Base-by-base conservation (phyloP, 2,113 vertebrate species). In the Anser cygnoides region DNA sequence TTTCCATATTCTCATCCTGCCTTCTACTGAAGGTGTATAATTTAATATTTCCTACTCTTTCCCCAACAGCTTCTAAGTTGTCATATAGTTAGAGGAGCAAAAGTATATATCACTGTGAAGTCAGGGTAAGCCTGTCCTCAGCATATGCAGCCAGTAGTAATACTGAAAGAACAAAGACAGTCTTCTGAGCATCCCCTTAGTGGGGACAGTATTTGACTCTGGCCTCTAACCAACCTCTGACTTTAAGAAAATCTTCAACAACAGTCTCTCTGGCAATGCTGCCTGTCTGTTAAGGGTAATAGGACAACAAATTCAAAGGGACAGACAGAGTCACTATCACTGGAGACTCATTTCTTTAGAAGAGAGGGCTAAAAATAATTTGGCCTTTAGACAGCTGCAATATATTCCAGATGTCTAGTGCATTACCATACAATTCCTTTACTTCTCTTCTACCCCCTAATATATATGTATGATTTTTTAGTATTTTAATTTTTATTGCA, bases 301-400 rank as follows among this genome's bases (percentile, higher is more conserved):
- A 68, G 67, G 33, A 49, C 86, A 83, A 61, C 26, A 77, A 72
- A 84, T 67, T 89, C 84, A 90, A 93, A 95, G 58, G 68, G 68
- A 50, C 76, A 70, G 63, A 52, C 37, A 90, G 54, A 90, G 41
- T 26, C 59, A 95, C 18, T 33, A 70, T 57, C 23, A 74, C 65
- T 81, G 79, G 86, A 73, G 63, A 37, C 26, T 75, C 3, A 59
- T 81, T 85, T 85, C 67, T 94, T 85, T 57, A 90, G 67, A 55
- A 93, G 55, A 87, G 44, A 11, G 57, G 33, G 17, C 87, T 93
- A 76, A 96, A 95, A 94, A 82, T 87, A 87, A 61, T 92, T 76
- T 76, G 70, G 66, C 71, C 71, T 94, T 95, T 87, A 65, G 74
- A 73, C 85, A 66, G 43, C 85, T 92, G 66, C 74, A 93, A 52